Percentiles rank a stretch among this genome's conserved stretches.
phyloP scores from a whole-genome alignment of 2,113 vertebrate genomes.

The Hymenochirus boettgeri region DNA sequence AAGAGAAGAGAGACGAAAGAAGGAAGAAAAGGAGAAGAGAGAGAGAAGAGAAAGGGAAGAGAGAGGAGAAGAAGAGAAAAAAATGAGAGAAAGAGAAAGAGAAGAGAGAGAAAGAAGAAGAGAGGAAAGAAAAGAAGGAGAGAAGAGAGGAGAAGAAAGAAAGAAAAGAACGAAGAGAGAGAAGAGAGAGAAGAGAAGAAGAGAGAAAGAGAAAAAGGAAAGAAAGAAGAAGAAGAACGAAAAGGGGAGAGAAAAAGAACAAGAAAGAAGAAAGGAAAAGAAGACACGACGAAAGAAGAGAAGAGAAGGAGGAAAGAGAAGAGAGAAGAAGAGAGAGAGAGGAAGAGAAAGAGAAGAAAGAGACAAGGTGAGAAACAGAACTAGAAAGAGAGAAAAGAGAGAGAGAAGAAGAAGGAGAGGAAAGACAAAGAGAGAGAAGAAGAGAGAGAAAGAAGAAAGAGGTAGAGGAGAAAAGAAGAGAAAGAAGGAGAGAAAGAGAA shows the following conservation, averaged over 20 bases:
- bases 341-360: neutral
- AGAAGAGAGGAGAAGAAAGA: neutral
- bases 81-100: too few species aligned
- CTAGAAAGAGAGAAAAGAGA: neutral
- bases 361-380: neutral
- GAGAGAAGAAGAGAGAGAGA: neutral
- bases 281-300: neutral
- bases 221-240: neutral
- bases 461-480: too few species aligned
- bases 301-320: neutral
- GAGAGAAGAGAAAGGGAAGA: neutral
- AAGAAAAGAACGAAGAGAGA: neutral
- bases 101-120: neutral
- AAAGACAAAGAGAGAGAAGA: neutral
- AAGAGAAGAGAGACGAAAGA: too few species aligned
- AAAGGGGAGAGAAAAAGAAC: neutral
- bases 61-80: neutral
- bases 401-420: neutral
- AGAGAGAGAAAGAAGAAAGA: too few species aligned
- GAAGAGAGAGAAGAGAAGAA: neutral
- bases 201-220: neutral
- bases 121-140: neutral
- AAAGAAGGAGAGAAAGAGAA: neutral
- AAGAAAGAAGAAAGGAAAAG: neutral
- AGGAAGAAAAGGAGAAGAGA: neutral